Evolutionary conservation across 2,888 invertebrate species (phyloP), one percentile per base, ranked within the genome.

Genomic region (Malthinus flaveolus): DNA sequence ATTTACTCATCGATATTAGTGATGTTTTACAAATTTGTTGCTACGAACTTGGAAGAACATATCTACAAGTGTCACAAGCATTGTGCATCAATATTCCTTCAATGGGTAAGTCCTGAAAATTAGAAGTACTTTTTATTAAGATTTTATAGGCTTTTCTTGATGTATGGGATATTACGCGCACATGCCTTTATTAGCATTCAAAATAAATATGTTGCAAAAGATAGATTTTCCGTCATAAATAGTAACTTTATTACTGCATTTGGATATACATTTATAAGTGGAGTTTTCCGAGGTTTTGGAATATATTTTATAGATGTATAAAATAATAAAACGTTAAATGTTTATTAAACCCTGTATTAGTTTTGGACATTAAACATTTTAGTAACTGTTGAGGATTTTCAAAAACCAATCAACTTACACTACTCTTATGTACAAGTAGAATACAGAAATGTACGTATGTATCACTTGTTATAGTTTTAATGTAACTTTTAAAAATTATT

Each of bases 21-120:
- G 98, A 98, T 81, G 90, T 95, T n/a, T 85, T 96, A 32, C 91
- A 97, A 83, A 94, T 97, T 68, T 96, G 96, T 80, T 96, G 98
- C 53, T 97, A 95, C 77, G 94, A 94, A 78, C 81, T 99, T 34
- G 98, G 98, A 49, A 86, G 94, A 56, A 95, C 96, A 0, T 97
- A 97, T 75, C 84, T 95, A 69, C 89, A 90, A 73, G 81, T 99
- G 52, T 91, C 96, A 0, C 87, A 93, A 73, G 91, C 93, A 32
- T 82, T 99, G 9, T 93, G 92, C 75, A 93, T 99, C 69, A 92
- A 90, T 72, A 89, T 93, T 74, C 95, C 94, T 62, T 89, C 93
- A 47, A 87, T 93, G 66, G 93, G 91, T 91, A 75, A 90, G 90
- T 86, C 23, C 2, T 23, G 2, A 23, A 23, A 23, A 23, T 23